Conservation (phyloP, 2,797 vertebrate genomes). For the Morus bassanus region DNA sequence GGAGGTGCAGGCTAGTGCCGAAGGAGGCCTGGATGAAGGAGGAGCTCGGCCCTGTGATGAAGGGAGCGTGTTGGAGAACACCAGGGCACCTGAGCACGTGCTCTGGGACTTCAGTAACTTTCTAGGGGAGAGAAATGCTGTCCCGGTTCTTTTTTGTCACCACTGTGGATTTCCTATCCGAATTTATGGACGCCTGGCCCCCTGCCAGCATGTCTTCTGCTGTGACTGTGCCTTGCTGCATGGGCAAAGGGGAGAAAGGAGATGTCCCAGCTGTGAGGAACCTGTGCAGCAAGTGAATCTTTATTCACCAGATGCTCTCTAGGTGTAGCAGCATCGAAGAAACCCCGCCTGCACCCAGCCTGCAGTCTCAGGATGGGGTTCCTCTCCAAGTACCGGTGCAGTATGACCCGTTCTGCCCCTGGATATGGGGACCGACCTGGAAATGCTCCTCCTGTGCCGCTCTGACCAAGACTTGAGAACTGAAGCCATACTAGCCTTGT, state of each 20-base stretch:
- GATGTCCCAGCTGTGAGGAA: not conserved
- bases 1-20: not conserved
- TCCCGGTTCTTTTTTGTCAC: not conserved
- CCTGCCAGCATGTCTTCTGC: constrained; percentile 4
- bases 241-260: not conserved
- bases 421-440: not conserved
- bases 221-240: not conserved
- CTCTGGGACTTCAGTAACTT: not conserved
- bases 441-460: not conserved
- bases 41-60: not conserved
- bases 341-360: not conserved
- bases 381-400: not conserved
- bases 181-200: not conserved
- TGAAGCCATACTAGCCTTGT: not conserved
- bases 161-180: constrained; percentile 22
- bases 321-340: not conserved
- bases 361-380: not conserved
- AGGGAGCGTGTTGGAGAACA: not conserved
- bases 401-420: rapidly evolving
- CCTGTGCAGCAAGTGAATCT: not conserved
- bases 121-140: not conserved
- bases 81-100: not conserved
- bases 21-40: constrained; percentile 28
- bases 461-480: not conserved
- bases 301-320: not conserved